phyloP scores from a whole-genome alignment of 2,888 invertebrate species.

The Cephus pygmeus region DNA sequence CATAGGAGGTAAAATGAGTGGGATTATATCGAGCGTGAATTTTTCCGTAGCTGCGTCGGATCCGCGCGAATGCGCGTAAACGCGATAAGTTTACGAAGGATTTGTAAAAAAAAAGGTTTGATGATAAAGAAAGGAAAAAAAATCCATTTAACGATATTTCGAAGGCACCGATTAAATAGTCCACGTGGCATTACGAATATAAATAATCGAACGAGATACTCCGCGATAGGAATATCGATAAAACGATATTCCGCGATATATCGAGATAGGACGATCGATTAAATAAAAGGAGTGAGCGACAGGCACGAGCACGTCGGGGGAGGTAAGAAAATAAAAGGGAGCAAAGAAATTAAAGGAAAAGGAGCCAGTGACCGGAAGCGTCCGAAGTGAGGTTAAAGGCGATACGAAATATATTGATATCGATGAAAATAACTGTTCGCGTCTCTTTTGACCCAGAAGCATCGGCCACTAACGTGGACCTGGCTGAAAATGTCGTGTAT shows the following conservation, averaged over 20 bases:
- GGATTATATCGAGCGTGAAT: neutral
- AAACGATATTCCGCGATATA: neutral
- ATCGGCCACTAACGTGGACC: constrained; percentile 69
- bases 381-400: neutral
- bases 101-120: neutral
- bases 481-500: constrained; percentile 82
- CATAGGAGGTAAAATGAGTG: neutral
- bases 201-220: too few species aligned
- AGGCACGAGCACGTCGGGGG: neutral
- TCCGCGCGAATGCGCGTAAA: neutral
- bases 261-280: neutral
- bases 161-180: neutral
- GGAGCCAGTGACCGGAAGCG: neutral
- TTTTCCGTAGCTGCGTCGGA: neutral
- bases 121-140: too few species aligned
- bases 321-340: neutral
- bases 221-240: too few species aligned
- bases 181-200: neutral
- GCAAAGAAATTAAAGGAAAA: neutral
- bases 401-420: neutral
- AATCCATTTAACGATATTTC: too few species aligned
- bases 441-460: constrained; percentile 48
- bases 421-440: neutral
- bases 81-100: neutral
- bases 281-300: neutral